phyloP scores from a whole-genome alignment of 2,113 vertebrate species.

The Macquaria ambigua region DNA sequence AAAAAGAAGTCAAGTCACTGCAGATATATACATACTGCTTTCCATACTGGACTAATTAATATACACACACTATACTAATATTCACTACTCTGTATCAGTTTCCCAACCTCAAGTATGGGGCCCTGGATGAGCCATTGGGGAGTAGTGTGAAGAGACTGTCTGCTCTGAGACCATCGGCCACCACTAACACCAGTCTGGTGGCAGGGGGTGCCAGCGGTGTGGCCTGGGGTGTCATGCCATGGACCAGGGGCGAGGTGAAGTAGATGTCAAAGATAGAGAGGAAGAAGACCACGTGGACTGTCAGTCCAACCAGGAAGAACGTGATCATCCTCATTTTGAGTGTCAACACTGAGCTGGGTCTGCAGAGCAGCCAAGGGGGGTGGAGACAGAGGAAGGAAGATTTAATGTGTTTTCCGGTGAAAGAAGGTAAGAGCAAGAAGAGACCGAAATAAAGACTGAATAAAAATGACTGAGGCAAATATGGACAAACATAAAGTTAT shows the following conservation, averaged over 20 bases:
- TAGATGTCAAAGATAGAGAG: constrained; percentile 98
- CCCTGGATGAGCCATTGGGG: constrained; percentile 75
- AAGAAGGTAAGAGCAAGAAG: not conserved
- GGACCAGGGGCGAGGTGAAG: constrained; percentile 96
- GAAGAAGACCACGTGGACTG: constrained; percentile 94
- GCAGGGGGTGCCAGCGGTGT: constrained; percentile 88
- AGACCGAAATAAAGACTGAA: not conserved
- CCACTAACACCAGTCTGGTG: constrained; percentile 90
- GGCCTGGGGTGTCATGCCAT: constrained; percentile 92
- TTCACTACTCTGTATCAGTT: not conserved
- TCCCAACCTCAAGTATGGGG: constrained; percentile 91
- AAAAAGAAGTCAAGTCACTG: not conserved
- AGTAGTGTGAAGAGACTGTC: constrained; percentile 89
- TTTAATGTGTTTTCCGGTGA: not conserved
- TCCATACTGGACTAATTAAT: not conserved
- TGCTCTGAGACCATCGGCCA: constrained; percentile 94
- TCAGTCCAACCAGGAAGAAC: constrained; percentile 89
- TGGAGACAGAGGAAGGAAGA: not conserved
- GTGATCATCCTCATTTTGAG: constrained; percentile 83
- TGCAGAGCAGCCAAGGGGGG: not conserved
- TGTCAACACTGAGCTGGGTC: not conserved
- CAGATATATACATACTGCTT: not conserved
- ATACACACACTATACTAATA: not conserved
- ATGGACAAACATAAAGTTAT: not conserved
- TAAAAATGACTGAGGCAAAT: not conserved